A percentile compares a stretch with the other conserved stretches of the same genome.
Evolutionary conservation across 2,888 invertebrate species (phyloP).

Genomic region (Ethmia dodecea): DNA sequence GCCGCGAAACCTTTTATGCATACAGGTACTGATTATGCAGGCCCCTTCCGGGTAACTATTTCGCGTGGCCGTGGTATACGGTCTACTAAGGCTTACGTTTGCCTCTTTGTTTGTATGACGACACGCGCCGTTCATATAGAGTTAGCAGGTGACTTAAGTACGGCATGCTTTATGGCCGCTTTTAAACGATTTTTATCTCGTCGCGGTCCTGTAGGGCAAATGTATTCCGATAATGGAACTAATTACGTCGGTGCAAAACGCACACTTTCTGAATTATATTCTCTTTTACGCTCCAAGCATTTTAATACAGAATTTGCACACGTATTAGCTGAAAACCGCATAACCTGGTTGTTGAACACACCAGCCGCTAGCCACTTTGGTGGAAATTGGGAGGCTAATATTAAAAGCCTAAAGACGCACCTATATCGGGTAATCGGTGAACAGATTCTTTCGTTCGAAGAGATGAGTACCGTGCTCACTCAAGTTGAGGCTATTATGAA

Average conservation of each 20-base stretch:
- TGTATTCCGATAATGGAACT: conserved; percentile 13
- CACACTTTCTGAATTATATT: neutral
- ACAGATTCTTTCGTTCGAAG: conserved; percentile 6
- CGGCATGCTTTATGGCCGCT: conserved; percentile 14
- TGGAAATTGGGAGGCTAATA: conserved; percentile 2
- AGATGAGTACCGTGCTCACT: conserved; percentile 2
- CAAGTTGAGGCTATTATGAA: conserved; percentile 9
- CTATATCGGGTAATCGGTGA: conserved; percentile 6
- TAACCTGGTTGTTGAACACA: conserved; percentile 1
- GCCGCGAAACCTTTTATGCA: conserved; percentile 13
- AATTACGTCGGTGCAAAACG: conserved; percentile 10
- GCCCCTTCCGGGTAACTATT: conserved; percentile 9
- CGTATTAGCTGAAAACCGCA: neutral
- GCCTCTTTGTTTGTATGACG: conserved; percentile 12
- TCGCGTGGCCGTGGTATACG: conserved; percentile 7
- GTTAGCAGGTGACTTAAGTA: conserved; percentile 13
- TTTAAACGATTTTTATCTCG: conserved; percentile 18
- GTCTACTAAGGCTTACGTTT: conserved; percentile 10
- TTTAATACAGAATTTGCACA: neutral
- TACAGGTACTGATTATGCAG: conserved; percentile 14
- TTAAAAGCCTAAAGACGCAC: conserved; percentile 6
- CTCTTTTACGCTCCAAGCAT: neutral
- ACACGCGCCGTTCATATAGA: conserved; percentile 16
- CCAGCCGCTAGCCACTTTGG: conserved; percentile 4
- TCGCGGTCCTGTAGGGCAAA: conserved; percentile 15